Percentiles rank a stretch among this genome's conserved stretches.
Conservation (phyloP, 2,113 vertebrate species). For the Ptyas mucosa region DNA sequence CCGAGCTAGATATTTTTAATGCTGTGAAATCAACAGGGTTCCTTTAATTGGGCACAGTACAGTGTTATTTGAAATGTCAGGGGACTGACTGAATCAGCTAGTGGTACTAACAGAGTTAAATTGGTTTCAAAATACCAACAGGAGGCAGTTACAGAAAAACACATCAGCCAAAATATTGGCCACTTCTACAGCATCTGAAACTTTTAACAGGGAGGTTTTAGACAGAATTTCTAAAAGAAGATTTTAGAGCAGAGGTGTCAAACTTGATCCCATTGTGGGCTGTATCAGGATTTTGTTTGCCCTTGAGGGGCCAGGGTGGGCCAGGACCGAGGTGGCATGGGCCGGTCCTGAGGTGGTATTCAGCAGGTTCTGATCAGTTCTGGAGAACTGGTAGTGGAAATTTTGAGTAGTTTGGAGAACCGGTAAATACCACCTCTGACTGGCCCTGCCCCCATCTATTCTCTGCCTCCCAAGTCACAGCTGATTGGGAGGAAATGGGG, state of each 20-base stretch:
- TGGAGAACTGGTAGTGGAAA: too few species aligned
- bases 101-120: constrained; percentile 9
- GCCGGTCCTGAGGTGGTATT: too few species aligned
- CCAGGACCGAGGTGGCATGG: too few species aligned
- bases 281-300: too few species aligned
- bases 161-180: neutral
- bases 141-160: neutral
- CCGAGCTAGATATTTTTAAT: constrained; percentile 10
- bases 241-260: neutral
- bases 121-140: constrained; percentile 31
- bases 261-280: too few species aligned
- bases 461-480: too few species aligned
- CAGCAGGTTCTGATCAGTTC: too few species aligned
- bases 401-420: too few species aligned
- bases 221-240: neutral
- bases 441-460: too few species aligned
- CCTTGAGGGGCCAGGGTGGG: too few species aligned
- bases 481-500: too few species aligned
- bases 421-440: too few species aligned
- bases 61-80: constrained; percentile 18
- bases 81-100: constrained; percentile 18
- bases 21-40: constrained; percentile 9
- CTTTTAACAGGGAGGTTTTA: neutral
- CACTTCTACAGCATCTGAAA: neutral
- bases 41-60: constrained; percentile 11